phyloP scores from a whole-genome alignment of 2,113 vertebrate species.

The Bubo scandiacus region DNA sequence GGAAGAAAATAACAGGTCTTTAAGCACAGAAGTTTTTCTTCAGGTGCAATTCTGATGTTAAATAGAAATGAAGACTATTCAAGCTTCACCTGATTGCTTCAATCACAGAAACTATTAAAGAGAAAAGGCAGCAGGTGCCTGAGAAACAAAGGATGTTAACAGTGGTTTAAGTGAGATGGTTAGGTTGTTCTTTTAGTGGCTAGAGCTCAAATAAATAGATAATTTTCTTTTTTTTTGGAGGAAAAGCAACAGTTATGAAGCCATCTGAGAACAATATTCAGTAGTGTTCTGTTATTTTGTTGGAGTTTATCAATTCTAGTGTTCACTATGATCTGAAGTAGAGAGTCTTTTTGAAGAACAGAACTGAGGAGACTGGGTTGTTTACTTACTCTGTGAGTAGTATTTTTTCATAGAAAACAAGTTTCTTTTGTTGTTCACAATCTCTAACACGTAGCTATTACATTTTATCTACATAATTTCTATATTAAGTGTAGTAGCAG shows the following conservation, averaged over 20 bases:
- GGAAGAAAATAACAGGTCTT: not conserved
- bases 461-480: accelerated
- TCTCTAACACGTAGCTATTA: accelerated
- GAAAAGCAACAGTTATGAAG: accelerated
- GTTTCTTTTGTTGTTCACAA: accelerated
- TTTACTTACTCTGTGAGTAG: not conserved
- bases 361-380: not conserved
- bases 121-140: not conserved
- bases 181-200: accelerated
- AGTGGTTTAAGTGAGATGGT: accelerated
- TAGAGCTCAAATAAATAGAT: accelerated
- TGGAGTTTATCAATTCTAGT: accelerated
- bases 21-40: not conserved
- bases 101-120: not conserved
- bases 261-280: accelerated
- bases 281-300: accelerated
- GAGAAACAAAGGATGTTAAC: accelerated
- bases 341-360: not conserved
- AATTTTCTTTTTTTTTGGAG: not conserved
- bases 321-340: accelerated
- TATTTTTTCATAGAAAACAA: no score
- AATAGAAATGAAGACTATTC: not conserved
- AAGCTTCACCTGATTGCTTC: not conserved
- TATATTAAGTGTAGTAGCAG: accelerated
- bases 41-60: not conserved